Evolutionary conservation across 2,113 vertebrate species (phyloP).

Genomic region (Jaculus jaculus): DNA sequence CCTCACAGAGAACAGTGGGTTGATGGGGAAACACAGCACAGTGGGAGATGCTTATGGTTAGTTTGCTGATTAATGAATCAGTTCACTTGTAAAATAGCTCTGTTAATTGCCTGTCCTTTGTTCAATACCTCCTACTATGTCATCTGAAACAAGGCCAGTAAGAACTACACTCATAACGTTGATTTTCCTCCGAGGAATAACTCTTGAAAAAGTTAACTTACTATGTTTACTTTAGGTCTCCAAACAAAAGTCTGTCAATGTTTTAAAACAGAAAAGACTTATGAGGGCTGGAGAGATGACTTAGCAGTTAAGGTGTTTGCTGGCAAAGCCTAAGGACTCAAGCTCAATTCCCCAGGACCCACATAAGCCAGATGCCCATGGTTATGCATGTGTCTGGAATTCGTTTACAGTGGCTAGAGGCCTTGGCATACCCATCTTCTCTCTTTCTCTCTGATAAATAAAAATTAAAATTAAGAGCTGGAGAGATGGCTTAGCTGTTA

Average conservation of each 20-base stretch:
- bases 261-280: background rate
- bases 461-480: no score
- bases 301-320: no score
- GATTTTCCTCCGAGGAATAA: conserved; percentile 4
- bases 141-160: conserved; percentile 3
- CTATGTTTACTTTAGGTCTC: conserved; percentile 12
- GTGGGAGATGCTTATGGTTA: background rate
- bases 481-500: no score
- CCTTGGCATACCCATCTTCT: no score
- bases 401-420: no score
- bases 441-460: no score
- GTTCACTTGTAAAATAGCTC: background rate
- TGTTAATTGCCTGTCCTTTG: background rate
- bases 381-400: no score
- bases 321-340: no score
- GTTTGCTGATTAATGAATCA: conserved; percentile 10
- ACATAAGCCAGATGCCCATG: no score
- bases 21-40: background rate
- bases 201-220: conserved; percentile 27
- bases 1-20: background rate
- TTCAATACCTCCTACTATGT: conserved; percentile 3
- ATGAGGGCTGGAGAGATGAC: no score
- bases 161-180: background rate
- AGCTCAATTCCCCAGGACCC: no score
- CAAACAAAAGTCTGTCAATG: background rate